A percentile compares a stretch with the other conserved stretches of the same genome.
phyloP scores from a whole-genome alignment of 2,888 invertebrate species.

The Nemoura dubitans region DNA sequence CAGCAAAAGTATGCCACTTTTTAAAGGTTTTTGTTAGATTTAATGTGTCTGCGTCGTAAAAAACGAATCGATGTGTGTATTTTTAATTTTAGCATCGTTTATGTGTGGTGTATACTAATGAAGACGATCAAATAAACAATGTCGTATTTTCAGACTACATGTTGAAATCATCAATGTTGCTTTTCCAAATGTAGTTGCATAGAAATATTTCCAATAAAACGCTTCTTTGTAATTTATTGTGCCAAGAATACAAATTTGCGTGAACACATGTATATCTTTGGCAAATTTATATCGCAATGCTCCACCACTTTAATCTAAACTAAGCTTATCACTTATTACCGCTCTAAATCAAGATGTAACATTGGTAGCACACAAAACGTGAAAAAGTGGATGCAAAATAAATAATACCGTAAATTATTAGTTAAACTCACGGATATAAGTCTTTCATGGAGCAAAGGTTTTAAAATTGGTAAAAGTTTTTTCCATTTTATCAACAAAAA shows the following conservation, averaged over 20 bases:
- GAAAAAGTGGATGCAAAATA: not conserved
- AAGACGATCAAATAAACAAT: no score
- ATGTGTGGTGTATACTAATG: no score
- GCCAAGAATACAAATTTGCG: not conserved
- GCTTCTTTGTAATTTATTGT: not conserved
- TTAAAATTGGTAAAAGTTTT: not conserved
- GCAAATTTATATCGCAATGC: not conserved
- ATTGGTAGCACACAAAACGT: not conserved
- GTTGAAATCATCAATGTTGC: no score
- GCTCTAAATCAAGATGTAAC: not conserved
- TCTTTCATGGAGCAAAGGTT: not conserved
- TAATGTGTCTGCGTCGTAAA: no score
- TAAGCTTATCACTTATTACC: not conserved
- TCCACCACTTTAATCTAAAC: not conserved
- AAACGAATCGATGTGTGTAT: no score
- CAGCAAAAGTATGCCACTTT: not conserved
- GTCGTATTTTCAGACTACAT: no score
- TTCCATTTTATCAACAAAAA: constrained; percentile 7
- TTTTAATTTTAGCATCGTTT: no score
- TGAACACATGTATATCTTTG: not conserved
- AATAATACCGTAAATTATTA: constrained; percentile 13
- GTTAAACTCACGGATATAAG: not conserved
- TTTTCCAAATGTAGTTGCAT: no score
- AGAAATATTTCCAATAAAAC: not conserved
- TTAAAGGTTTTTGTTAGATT: not conserved